These are phyloP conservation scores for Rhamnusium bicolor DNA, from an alignment of 2,888 invertebrate genomes.

Conservation along the genomic window DNA sequence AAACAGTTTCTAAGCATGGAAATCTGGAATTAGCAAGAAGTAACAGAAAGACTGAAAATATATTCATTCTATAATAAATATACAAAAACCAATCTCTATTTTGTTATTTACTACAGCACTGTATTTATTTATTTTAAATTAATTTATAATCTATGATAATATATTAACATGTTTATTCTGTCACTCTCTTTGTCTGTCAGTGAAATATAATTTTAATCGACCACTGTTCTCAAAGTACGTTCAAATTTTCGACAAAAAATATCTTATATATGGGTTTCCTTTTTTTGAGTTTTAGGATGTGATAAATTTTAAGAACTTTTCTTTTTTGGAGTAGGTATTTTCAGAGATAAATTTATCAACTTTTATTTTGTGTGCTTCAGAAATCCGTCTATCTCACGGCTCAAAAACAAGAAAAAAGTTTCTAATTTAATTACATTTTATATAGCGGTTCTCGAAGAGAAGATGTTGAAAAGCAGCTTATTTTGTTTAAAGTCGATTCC, in stretches of 20 bases:
- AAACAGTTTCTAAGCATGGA: too few relatives aligned
- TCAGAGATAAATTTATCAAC: not conserved
- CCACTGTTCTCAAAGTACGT: not conserved
- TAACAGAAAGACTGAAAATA: too few relatives aligned
- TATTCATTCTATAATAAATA: too few relatives aligned
- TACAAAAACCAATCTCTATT: too few relatives aligned
- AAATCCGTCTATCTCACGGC: not conserved
- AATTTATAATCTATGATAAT: too few relatives aligned
- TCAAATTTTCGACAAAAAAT: too few relatives aligned
- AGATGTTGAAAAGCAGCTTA: not conserved
- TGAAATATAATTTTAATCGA: not conserved
- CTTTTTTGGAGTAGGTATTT: not conserved
- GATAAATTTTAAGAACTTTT: not conserved
- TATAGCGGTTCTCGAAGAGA: not conserved
- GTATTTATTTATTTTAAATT: too few relatives aligned
- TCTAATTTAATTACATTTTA: slow-evolving; percentile 9
- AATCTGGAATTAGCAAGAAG: too few relatives aligned
- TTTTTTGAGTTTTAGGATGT: not conserved
- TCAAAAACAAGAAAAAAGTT: not conserved
- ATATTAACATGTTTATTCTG: too few relatives aligned
- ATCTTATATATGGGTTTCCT: too few relatives aligned
- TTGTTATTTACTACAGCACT: too few relatives aligned
- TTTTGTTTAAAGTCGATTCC: slow-evolving; percentile 24
- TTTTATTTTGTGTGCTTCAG: not conserved
- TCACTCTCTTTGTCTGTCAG: too few relatives aligned